Percentiles rank a stretch among this genome's conserved stretches.
Conservation (phyloP, 2,888 invertebrate species). For the Harmothoe impar region DNA sequence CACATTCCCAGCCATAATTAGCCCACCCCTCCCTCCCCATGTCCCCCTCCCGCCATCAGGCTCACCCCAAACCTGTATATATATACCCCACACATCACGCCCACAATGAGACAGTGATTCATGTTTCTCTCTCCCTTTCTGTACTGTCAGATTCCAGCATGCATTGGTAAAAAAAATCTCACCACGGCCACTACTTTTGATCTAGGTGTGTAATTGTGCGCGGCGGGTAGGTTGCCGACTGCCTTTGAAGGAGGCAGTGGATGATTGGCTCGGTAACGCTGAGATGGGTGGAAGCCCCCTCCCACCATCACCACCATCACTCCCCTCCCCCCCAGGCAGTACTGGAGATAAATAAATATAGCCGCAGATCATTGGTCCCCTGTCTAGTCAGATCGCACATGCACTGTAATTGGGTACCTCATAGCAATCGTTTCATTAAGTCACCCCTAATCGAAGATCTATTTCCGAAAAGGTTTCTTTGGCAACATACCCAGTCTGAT, state of each 20-base stretch:
- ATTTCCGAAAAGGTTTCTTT: neutral
- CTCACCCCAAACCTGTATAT: too few relatives aligned
- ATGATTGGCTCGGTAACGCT: neutral
- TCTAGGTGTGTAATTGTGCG: conserved; percentile 19
- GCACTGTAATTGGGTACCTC: neutral
- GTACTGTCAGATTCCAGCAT: neutral
- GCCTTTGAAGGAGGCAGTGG: neutral
- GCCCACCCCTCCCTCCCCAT: neutral
- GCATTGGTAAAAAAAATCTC: neutral
- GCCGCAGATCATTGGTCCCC: neutral
- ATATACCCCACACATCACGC: too few relatives aligned
- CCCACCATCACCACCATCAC: too few relatives aligned
- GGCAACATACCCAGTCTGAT: neutral
- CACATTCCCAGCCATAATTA: conserved; percentile 26
- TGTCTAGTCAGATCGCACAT: neutral
- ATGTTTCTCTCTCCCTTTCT: neutral
- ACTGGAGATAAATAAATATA: neutral
- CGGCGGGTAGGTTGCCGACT: neutral
- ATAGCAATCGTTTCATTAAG: neutral
- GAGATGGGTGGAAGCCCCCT: neutral
- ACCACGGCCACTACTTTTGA: neutral
- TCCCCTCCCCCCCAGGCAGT: too few relatives aligned
- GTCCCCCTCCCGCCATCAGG: neutral
- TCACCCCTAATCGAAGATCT: neutral
- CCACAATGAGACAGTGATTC: neutral